Base-by-base conservation (phyloP, 2,888 invertebrate genomes). In the Ecliptopera silaceata region DNA sequence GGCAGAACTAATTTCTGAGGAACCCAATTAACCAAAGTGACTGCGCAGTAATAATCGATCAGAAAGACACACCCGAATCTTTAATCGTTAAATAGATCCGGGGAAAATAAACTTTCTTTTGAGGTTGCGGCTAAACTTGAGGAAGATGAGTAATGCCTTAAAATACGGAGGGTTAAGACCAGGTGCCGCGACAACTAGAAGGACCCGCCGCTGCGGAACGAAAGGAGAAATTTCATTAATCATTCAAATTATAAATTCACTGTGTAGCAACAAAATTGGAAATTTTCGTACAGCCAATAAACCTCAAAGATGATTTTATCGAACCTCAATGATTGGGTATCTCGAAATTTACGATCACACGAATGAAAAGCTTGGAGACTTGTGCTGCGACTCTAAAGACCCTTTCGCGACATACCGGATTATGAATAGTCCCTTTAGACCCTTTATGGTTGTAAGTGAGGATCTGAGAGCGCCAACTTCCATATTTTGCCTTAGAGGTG, bases 1-100 rank as follows among this genome's bases (percentile, higher is more conserved):
- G 70, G 57, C 79, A 76, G 74, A 84, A 85, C 82, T 70, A 84
- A 84, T 83, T 83, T 70, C 69, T 75, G 69, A 69, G 71, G 72
- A 74, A 81, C 77, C 84, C 87, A 89, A 90, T 90, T 89, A 89
- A 77, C 72, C 64, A 73, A 79, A 85, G 82, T 90, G 90, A 90
- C 87, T 86, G 64, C 83, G 89, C 89, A 86, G 73, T 79, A 77
- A 80, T 82, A 83, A 86, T 82, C 81, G 84, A 82, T 84, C 78
- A 75, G 74, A 42, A 26, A 79, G 75, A 79, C 71, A 34, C 34
- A 36, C 36, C 36, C 36, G 36, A 15, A 36, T 36, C 34, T 34
- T 36, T 36, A 36, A 36, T 36, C 10, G 36, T 36, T 36, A 36
- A 36, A 36, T 10, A 10, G 10, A 13, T 34, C 6, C 10, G 26